phyloP scores from a whole-genome alignment of 2,113 vertebrate species.

The Alexandromys fortis region DNA sequence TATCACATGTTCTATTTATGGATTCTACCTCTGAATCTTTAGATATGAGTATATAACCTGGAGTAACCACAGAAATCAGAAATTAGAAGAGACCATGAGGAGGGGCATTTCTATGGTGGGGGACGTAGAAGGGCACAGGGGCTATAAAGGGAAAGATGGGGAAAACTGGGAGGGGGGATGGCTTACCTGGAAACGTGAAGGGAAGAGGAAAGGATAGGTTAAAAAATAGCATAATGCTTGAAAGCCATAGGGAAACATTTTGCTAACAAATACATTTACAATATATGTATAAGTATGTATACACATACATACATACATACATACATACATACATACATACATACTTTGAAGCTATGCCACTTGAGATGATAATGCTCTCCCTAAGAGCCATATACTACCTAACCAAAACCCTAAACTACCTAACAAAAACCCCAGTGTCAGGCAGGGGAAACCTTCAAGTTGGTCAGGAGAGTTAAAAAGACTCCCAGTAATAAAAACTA shows the following conservation, averaged over 20 bases:
- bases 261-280: not conserved
- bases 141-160: not conserved
- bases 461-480: not conserved
- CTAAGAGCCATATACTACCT: not conserved
- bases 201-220: not conserved
- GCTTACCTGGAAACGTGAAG: not conserved
- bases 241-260: not conserved
- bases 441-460: not conserved
- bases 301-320: not conserved
- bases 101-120: not conserved
- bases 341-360: not conserved
- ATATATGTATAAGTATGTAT: not conserved
- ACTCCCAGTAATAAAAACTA: not conserved
- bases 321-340: no score
- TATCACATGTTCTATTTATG: not conserved
- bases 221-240: not conserved
- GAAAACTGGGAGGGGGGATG: no score
- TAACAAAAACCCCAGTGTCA: not conserved
- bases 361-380: not conserved
- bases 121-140: not conserved
- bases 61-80: not conserved
- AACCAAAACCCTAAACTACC: not conserved
- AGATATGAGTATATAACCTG: not conserved
- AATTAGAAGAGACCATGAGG: not conserved
- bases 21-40: not conserved